phyloP scores from a whole-genome alignment of 1,140 invertebrate species.

The Habropoda laboriosa region DNA sequence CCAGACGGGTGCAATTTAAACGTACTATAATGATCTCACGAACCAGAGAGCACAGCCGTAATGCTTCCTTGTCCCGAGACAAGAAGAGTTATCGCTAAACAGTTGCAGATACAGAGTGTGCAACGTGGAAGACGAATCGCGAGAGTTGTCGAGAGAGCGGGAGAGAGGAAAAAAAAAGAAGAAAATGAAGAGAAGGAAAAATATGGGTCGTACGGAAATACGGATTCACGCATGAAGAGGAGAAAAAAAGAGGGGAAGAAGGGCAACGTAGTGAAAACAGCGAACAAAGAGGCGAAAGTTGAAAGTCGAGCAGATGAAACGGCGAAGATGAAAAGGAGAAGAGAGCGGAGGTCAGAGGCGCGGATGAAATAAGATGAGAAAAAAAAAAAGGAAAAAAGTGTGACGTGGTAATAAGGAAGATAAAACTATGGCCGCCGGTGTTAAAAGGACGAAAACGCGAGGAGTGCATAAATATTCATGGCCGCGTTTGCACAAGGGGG shows the following conservation, averaged over 20 bases:
- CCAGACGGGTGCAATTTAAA: no score
- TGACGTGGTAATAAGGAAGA: constrained; percentile 4
- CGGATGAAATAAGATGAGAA: neutral
- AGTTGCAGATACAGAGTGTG: no score
- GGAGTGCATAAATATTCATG: constrained; percentile 36
- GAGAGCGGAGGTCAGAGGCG: neutral
- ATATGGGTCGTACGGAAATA: constrained; percentile 2
- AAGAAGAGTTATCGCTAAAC: no score
- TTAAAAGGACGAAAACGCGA: constrained; percentile 11
- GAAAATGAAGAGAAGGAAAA: neutral
- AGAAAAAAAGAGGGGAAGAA: no score
- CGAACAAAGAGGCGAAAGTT: neutral
- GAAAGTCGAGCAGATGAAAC: no score
- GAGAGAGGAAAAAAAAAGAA: neutral
- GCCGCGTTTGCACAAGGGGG: no score
- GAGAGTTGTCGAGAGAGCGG: neutral
- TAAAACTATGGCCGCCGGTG: neutral
- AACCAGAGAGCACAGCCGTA: no score
- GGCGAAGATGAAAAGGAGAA: no score
- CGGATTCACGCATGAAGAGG: neutral
- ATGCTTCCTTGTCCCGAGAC: no score
- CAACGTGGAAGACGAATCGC: neutral
- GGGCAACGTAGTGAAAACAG: neutral
- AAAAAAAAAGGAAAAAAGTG: no score
- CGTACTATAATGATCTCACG: no score